Conservation (phyloP, 1,140 invertebrate species). For the Oreohelix idahoensis region DNA sequence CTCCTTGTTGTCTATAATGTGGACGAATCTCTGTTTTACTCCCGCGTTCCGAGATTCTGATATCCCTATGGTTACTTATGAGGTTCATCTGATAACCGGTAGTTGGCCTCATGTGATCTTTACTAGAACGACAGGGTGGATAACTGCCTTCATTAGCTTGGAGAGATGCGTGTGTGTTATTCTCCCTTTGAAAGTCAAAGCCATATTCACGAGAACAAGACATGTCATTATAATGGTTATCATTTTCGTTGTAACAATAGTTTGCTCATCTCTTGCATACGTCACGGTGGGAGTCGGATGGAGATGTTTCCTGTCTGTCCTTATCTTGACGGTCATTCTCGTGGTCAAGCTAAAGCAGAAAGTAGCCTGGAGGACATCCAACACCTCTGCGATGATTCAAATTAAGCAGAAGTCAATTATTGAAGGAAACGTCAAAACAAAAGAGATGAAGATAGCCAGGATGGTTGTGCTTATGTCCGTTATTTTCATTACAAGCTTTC, state of each 20-base stretch:
- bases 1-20: too few species aligned
- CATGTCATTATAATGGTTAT: neutral
- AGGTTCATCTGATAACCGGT: neutral
- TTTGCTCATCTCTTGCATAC: neutral
- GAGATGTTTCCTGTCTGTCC: slow-evolving; percentile 6
- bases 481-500: neutral
- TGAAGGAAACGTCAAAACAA: neutral
- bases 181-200: slow-evolving; percentile 16
- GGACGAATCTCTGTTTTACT: neutral
- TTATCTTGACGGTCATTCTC: neutral
- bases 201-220: neutral
- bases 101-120: slow-evolving; percentile 1
- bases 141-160: slow-evolving; percentile 23
- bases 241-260: neutral
- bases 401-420: neutral
- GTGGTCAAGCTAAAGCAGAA: slow-evolving; percentile 2
- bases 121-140: slow-evolving; percentile 15
- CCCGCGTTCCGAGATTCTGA: neutral
- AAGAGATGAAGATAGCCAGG: slow-evolving; percentile 9
- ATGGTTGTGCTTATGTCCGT: neutral
- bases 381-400: neutral
- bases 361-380: neutral
- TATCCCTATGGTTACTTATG: neutral
- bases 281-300: neutral
- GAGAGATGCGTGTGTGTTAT: slow-evolving; percentile 27